Evolutionary conservation across 2,888 invertebrate species (phyloP), one percentile per base, ranked within the genome.

Genomic region (Phania funesta): DNA sequence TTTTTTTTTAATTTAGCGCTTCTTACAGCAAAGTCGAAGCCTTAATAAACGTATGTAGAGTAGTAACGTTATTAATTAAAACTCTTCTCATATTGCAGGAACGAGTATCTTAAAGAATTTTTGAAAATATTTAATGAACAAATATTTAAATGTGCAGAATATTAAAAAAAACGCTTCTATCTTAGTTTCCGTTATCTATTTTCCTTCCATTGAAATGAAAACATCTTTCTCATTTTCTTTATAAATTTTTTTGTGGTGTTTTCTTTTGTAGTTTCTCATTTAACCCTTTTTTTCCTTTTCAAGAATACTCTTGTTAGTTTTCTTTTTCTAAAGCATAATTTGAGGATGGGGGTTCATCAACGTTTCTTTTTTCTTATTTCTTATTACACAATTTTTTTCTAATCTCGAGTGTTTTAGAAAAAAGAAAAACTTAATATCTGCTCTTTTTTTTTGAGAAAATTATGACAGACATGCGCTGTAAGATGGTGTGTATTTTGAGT

Each of bases 391-490:
- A 2, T 38, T 4, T 44, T 50, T 75, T 68, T 76, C 77, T 77
- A 77, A 77, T 13, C 46, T 11, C 8, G 41, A 52, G 18, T 26
- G n/a, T 35, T 58, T 67, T 46, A 70, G 35, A 60, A 20, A 22
- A n/a, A 65, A 56, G 35, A 26, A 44, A 58, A 48, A 44, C 18
- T 32, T 41, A 3, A 32, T 26, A 18, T 44, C 0, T 46, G 16
- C 46, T 44, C 65, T 54, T 32, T 67, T 46, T 56, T 48, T 20
- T 2, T 41, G 58, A 20, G 9, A 7, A n/a, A 50, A 13, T 29
- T 29, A 7, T 7, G 16, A 41, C 35, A 11, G 60, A 62, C 77
- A 60, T 77, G 77, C 77, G 77, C 77, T 62, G 46, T 77, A 26
- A 4, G 0, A 41, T 0, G 44, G 8, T 26, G 8, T 26, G 24